These are phyloP conservation scores for Empis stercorea DNA, from an alignment of 2,888 invertebrate genomes.

Conservation along the genomic window DNA sequence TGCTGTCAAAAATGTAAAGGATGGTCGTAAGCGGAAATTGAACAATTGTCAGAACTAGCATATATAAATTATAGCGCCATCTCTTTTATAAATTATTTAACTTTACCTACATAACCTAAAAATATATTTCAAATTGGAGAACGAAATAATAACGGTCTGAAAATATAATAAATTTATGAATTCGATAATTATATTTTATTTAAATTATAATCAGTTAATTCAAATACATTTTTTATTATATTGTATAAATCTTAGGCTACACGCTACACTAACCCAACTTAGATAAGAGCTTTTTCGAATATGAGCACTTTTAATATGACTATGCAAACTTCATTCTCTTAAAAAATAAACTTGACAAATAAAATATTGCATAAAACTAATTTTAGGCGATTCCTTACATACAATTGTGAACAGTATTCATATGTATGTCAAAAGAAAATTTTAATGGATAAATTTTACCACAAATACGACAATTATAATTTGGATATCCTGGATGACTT, in stretches of 20 bases:
- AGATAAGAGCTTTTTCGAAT: too few relatives aligned
- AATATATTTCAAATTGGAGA: too few relatives aligned
- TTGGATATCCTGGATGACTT: constrained; percentile 48
- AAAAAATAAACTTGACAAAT: not conserved
- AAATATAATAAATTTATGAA: too few relatives aligned
- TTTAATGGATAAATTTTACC: constrained; percentile 56
- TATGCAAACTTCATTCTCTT: not conserved
- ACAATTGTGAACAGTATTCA: constrained; percentile 13
- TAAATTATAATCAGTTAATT: too few relatives aligned
- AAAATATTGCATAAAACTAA: not conserved
- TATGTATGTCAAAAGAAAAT: constrained; percentile 25
- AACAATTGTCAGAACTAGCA: constrained; percentile 5
- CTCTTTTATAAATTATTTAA: not conserved
- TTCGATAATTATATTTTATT: too few relatives aligned
- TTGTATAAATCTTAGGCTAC: too few relatives aligned
- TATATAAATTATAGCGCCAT: constrained; percentile 2
- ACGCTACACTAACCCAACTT: too few relatives aligned
- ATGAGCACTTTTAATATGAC: not conserved
- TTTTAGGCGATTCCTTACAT: constrained; percentile 11
- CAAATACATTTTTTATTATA: too few relatives aligned
- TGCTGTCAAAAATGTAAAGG: constrained; percentile 37
- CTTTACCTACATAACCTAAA: not conserved
- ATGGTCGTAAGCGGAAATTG: constrained; percentile 26
- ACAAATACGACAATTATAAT: constrained; percentile 53
- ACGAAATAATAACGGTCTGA: too few relatives aligned